phyloP scores from a whole-genome alignment of 2,797 vertebrate genomes.

The Myotis daubentonii region DNA sequence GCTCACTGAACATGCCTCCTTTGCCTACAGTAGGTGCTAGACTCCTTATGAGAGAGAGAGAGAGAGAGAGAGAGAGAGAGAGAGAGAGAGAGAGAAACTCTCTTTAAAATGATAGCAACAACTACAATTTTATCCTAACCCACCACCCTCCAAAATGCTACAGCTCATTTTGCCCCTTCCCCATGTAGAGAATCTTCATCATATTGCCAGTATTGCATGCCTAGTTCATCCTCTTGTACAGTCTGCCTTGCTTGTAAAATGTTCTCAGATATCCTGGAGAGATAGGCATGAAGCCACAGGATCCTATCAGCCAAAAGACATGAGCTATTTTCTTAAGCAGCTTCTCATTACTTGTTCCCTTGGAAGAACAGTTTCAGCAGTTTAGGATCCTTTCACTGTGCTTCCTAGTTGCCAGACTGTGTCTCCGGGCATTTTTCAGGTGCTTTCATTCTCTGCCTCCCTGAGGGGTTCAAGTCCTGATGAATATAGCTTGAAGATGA shows the following conservation, averaged over 20 bases:
- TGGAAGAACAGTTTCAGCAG: constrained; percentile 1
- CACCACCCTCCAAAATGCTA: background rate
- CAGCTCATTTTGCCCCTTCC: background rate
- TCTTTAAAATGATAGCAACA: background rate
- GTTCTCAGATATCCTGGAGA: constrained; percentile 4
- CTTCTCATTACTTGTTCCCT: background rate
- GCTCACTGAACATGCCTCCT: background rate
- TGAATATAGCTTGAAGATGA: background rate
- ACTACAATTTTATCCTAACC: background rate
- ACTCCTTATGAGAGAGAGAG: background rate
- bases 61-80: background rate
- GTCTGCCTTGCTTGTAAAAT: background rate
- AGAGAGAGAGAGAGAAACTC: background rate
- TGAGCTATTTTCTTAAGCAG: background rate
- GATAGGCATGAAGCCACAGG: background rate
- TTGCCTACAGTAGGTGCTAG: background rate
- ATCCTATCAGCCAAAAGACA: constrained; percentile 1
- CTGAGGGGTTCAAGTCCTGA: background rate
- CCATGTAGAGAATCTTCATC: background rate
- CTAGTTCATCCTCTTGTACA: background rate
- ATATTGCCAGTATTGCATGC: background rate
- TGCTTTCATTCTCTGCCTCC: constrained; percentile 31
- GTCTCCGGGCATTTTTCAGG: constrained; percentile 6
- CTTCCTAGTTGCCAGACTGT: background rate
- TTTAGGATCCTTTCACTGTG: background rate